These are phyloP conservation scores for Delia radicum DNA, from an alignment of 1,140 invertebrate genomes.

Conservation along the genomic window DNA sequence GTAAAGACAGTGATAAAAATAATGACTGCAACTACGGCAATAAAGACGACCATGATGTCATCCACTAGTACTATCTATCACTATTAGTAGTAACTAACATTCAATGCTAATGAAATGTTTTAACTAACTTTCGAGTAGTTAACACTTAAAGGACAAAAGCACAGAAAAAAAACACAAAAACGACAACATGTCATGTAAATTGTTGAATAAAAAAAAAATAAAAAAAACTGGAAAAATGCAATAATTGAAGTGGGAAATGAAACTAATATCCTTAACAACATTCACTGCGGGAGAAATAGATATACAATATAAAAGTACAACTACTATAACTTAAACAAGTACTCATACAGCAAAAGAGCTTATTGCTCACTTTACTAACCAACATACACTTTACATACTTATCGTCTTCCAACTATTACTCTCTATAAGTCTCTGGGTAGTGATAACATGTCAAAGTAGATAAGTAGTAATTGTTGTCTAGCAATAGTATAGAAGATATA, in stretches of 20 bases:
- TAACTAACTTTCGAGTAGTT: conserved; percentile 12
- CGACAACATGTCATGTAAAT: conserved; percentile 19
- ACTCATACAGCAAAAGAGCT: not conserved
- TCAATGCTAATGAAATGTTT: conserved; percentile 2
- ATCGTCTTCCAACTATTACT: not conserved
- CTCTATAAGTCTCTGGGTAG: not conserved
- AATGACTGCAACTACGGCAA: not conserved
- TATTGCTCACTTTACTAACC: not conserved
- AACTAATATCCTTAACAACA: conserved; percentile 10
- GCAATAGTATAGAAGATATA: not conserved
- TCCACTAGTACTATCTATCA: not conserved
- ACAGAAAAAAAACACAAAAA: not conserved
- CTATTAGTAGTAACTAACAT: not conserved
- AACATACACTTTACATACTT: not conserved
- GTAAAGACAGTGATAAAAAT: not conserved
- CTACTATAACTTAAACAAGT: not conserved
- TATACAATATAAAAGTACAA: not conserved
- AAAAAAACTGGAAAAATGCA: not conserved
- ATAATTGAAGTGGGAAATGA: conserved; percentile 23
- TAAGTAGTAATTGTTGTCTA: not conserved
- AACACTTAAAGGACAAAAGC: conserved; percentile 3
- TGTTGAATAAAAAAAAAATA: not conserved
- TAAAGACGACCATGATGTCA: not conserved
- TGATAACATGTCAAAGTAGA: conserved; percentile 1
- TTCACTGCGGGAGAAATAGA: conserved; percentile 3